These are phyloP conservation scores for Rhopalosiphum maidis DNA, from an alignment of 1,140 invertebrate species.

Conservation along the genomic window DNA sequence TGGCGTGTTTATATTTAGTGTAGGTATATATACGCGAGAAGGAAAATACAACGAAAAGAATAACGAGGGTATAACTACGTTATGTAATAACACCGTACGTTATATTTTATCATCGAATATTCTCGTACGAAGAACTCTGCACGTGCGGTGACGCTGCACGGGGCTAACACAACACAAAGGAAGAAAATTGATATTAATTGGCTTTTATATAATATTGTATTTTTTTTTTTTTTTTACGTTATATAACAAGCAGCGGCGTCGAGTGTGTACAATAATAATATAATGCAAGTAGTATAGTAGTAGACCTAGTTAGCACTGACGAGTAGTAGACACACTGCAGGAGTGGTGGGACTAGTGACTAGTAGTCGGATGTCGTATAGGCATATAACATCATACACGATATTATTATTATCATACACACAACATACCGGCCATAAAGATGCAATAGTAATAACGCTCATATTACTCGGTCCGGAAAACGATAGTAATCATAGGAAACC, in stretches of 20 bases:
- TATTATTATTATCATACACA: too few relatives aligned
- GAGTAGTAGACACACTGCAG: too few relatives aligned
- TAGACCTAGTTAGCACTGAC: background rate
- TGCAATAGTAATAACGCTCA: too few relatives aligned
- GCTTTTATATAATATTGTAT: background rate
- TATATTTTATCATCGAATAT: background rate
- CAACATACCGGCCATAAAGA: too few relatives aligned
- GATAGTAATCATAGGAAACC: too few relatives aligned
- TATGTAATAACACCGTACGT: background rate
- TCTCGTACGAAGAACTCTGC: background rate
- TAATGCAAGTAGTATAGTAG: background rate
- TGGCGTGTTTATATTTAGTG: background rate
- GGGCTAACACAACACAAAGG: background rate
- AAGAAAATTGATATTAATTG: constrained; percentile 18
- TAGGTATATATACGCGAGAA: too few relatives aligned
- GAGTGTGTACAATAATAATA: background rate
- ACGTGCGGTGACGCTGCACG: background rate
- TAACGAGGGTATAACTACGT: background rate
- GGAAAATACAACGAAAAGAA: background rate
- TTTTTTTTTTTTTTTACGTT: background rate
- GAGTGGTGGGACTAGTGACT: too few relatives aligned
- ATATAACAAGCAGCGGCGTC: background rate
- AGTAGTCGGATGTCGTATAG: background rate
- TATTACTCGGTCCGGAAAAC: too few relatives aligned
- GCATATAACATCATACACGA: too few relatives aligned